Conservation (phyloP, 2,113 vertebrate genomes). For the Irena cyanogastra region DNA sequence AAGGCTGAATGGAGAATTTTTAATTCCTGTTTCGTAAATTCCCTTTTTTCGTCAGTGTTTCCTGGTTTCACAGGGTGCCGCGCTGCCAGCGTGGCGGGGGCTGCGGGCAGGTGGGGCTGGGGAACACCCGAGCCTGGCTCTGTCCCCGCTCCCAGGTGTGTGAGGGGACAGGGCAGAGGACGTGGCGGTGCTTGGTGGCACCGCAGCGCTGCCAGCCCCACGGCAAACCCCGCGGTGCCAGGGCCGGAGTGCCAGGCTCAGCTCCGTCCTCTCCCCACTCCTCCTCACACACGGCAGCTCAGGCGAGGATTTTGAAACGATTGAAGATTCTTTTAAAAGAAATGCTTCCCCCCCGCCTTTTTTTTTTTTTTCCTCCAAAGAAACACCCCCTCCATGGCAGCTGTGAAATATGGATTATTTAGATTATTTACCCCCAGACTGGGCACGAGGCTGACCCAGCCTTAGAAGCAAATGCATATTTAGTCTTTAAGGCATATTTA, state of each 20-base stretch:
- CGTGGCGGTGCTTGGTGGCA: not conserved
- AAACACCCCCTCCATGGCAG: not conserved
- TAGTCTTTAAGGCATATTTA: slow-evolving; percentile 62
- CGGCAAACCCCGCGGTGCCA: accelerated
- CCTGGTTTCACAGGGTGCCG: accelerated
- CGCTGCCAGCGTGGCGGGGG: not conserved
- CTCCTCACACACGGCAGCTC: not conserved
- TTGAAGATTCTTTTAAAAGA: not conserved
- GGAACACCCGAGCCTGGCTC: not conserved
- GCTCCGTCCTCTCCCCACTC: not conserved
- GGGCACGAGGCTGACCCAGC: not conserved
- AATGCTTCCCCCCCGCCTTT: not conserved
- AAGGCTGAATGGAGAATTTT: not conserved
- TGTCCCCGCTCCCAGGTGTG: not conserved
- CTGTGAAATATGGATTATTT: slow-evolving; percentile 51
- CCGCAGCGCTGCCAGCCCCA: not conserved
- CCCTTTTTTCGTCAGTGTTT: accelerated
- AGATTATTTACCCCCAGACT: slow-evolving; percentile 58
- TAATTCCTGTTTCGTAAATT: not conserved
- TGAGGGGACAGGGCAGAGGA: accelerated
- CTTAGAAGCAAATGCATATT: slow-evolving; percentile 48
- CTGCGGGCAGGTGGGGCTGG: accelerated
- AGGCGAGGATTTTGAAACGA: not conserved
- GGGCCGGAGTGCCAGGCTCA: not conserved
- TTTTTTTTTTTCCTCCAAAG: not conserved